Evolutionary conservation across 35 echinoderm and acorn worm species (phyloP).

Genomic region (Acanthaster planci): DNA sequence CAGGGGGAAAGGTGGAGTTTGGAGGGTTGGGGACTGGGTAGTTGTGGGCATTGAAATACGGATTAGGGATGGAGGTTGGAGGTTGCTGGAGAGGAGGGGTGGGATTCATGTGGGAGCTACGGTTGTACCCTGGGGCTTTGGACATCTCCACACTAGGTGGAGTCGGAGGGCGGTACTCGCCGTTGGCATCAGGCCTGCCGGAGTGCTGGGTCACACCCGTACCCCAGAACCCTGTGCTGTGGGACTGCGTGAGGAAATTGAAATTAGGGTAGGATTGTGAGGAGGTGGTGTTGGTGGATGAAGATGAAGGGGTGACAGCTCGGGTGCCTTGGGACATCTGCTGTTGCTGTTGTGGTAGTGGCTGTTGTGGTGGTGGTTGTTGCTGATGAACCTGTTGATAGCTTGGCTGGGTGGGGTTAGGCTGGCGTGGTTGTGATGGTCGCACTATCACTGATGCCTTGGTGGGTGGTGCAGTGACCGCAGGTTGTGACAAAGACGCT

Average conservation of each 20-base stretch:
- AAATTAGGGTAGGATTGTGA: constrained; percentile 22
- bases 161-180: constrained; percentile 19
- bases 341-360: constrained; percentile 25
- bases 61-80: constrained; percentile 35
- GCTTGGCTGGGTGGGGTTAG: constrained; percentile 9
- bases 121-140: constrained; percentile 91
- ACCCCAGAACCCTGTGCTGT: constrained; percentile 49
- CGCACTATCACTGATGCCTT: not conserved
- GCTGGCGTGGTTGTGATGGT: not conserved
- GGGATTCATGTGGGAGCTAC: constrained; percentile 47
- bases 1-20: constrained; percentile 22
- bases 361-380: constrained; percentile 24
- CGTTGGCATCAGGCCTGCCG: constrained; percentile 26
- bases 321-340: not conserved
- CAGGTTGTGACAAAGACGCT: not conserved
- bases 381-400: not conserved
- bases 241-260: constrained; percentile 36
- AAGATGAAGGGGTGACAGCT: constrained; percentile 19
- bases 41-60: constrained; percentile 23
- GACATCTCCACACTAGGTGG: constrained; percentile 48
- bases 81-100: constrained; percentile 20
- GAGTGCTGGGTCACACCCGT: not conserved
- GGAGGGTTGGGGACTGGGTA: constrained; percentile 16
- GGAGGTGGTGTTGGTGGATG: constrained; percentile 33
- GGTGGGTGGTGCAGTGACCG: not conserved